Evolutionary conservation across 1,140 invertebrate genomes (phyloP), one percentile per base, ranked within the genome.

Genomic region (Calliopsis andreniformis): DNA sequence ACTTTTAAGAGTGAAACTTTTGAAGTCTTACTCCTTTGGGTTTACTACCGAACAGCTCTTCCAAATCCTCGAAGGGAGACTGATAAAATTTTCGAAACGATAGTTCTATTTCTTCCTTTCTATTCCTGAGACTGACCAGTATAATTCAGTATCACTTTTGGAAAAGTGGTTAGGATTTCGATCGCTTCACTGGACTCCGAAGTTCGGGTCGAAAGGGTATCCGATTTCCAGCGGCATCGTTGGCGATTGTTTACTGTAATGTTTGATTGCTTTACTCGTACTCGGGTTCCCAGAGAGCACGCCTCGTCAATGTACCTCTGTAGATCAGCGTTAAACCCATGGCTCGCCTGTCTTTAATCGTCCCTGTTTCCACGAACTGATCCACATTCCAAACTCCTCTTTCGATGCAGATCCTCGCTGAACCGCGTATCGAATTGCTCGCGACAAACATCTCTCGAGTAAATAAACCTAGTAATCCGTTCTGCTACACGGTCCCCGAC

Each of bases 401-500:
- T 4, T 16, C 10, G 3, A 30, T 20, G 63, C 16, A 12, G 63
- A 51, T 66, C 42, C 47, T 55, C 7, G 23, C 2, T 25, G 35
- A 23, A 53, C 32, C 47, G 28, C 20, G 59, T 62, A 28, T 62
- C 59, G 14, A 63, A 16, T 47, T 30, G n/a, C 18, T n/a, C 32
- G 42, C 18, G 32, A 30, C 20, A 51, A 51, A 62, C 30, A 66
- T 42, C 30, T 42, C 30, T 20, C 47, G 67, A 6, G n/a, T 35
- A 76, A 58, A 80, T 76, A 25, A 16, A n/a, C 47, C 62, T 12
- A 20, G 45, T 45, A 73, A 70, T 63, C 45, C 30, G 28, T 45
- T 56, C 63, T n/a, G 32, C 69, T 23, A 30, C 35, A 39, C 35
- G 55, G 45, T n/a, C 32, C 6, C 32, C 18, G 30, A 55, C 43